Evolutionary conservation across 1,140 invertebrate genomes (phyloP).

Genomic region (Ceratina calcarata): DNA sequence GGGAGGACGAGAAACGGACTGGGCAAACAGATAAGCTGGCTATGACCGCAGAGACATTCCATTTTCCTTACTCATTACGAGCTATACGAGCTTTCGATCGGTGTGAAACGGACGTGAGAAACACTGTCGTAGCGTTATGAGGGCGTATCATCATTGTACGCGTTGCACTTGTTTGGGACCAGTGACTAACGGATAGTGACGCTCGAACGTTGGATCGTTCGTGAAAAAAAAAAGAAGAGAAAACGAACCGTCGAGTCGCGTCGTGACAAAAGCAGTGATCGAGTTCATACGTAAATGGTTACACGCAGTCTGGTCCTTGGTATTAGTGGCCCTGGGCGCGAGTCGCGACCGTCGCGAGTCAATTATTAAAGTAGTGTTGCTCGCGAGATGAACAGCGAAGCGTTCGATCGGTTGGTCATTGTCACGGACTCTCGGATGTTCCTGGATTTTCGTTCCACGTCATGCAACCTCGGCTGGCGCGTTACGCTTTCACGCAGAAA

Average conservation of each 20-base stretch:
- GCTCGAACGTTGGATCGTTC: neutral
- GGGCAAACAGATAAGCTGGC: conserved; percentile 1
- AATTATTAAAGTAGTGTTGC: conserved; percentile 23
- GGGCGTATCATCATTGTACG: conserved; percentile 14
- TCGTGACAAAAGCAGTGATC: conserved; percentile 28
- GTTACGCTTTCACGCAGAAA: neutral
- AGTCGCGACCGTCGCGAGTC: neutral
- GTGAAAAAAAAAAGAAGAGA: neutral
- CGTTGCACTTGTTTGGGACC: conserved; percentile 20
- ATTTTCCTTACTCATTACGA: conserved; percentile 15
- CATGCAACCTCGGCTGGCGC: neutral
- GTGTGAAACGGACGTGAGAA: conserved; percentile 1
- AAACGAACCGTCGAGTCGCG: neutral
- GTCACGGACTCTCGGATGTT: neutral
- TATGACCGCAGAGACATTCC: conserved; percentile 4
- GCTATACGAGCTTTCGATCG: neutral
- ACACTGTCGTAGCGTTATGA: conserved; percentile 8
- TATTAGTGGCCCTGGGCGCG: conserved; percentile 25
- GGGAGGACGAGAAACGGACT: neutral
- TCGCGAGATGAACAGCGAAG: conserved; percentile 2
- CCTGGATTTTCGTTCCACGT: neutral
- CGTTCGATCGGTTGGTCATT: conserved; percentile 16
- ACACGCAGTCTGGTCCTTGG: neutral
- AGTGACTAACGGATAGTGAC: neutral
- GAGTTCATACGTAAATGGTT: conserved; percentile 3